phyloP scores from a whole-genome alignment of 2,113 vertebrate genomes.

The Pardalotus punctatus region DNA sequence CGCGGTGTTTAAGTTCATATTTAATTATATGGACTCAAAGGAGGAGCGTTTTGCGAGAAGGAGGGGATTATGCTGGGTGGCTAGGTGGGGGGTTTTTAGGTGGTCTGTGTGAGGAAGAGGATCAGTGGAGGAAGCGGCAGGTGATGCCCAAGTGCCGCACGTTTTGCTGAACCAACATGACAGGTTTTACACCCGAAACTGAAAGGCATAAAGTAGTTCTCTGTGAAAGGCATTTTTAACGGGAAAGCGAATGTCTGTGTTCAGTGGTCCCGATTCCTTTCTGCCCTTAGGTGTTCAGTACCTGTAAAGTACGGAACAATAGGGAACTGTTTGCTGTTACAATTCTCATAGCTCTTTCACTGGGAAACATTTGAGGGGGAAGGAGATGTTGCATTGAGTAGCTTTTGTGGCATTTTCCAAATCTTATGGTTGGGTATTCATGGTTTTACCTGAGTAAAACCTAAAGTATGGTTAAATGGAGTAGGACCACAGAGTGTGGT shows the following conservation, averaged over 20 bases:
- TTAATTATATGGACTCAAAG: not conserved
- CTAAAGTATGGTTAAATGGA: not conserved
- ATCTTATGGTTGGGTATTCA: not conserved
- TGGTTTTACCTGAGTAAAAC: not conserved
- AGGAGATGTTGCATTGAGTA: not conserved
- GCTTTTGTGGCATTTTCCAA: not conserved
- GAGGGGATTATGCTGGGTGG: too few relatives aligned
- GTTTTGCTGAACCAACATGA: not conserved
- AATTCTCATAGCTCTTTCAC: not conserved
- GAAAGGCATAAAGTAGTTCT: not conserved
- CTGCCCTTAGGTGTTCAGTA: not conserved
- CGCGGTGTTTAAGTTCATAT: fast-evolving
- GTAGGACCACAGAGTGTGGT: not conserved
- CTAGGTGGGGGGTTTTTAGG: fast-evolving
- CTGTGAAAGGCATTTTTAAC: not conserved
- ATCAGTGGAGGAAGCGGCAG: not conserved
- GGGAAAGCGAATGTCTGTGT: not conserved
- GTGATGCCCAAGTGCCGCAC: not conserved
- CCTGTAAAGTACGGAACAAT: not conserved
- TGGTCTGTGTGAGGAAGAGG: not conserved
- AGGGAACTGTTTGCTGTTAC: not conserved
- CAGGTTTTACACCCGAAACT: not conserved
- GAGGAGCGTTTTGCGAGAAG: not conserved
- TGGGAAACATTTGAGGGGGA: not conserved
- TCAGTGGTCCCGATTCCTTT: not conserved